A percentile compares a stretch with the other conserved stretches of the same genome.
phyloP scores from a whole-genome alignment of 2,888 invertebrate species.

The Erannis defoliaria region DNA sequence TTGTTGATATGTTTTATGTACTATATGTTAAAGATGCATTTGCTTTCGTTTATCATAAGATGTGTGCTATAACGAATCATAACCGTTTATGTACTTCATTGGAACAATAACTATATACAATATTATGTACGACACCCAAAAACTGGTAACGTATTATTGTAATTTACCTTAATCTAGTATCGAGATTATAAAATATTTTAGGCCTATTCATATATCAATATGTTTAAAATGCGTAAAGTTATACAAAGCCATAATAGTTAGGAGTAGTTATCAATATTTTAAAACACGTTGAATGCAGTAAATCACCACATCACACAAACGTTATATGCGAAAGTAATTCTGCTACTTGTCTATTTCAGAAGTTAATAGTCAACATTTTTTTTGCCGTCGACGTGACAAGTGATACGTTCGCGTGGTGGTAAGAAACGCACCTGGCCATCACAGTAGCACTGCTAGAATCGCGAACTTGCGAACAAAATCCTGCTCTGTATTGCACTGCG shows the following conservation, averaged over 20 bases:
- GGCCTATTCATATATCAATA: conserved; percentile 68
- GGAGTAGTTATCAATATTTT: conserved; percentile 47
- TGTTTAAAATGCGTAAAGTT: conserved; percentile 59
- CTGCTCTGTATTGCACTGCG: too few species aligned
- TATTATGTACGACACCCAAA: conserved; percentile 73
- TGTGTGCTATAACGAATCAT: conserved; percentile 62
- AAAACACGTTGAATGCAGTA: conserved; percentile 34
- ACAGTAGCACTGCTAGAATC: too few species aligned
- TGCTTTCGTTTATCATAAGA: conserved; percentile 71
- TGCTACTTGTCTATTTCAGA: too few species aligned
- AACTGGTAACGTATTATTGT: conserved; percentile 69
- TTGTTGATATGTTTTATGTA: conserved; percentile 83
- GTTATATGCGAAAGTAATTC: too few species aligned
- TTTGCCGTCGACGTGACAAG: too few species aligned
- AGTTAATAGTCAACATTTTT: too few species aligned
- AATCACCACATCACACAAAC: neutral
- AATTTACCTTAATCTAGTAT: conserved; percentile 49
- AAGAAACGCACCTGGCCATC: too few species aligned
- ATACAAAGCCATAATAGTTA: conserved; percentile 42
- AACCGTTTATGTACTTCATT: conserved; percentile 58
- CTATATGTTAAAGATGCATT: conserved; percentile 76
- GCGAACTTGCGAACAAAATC: too few species aligned
- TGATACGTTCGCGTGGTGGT: too few species aligned
- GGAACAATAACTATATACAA: conserved; percentile 58
- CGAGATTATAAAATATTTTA: conserved; percentile 71